phyloP scores from a whole-genome alignment of 2,113 vertebrate genomes.

The Sarotherodon lohbergeri region DNA sequence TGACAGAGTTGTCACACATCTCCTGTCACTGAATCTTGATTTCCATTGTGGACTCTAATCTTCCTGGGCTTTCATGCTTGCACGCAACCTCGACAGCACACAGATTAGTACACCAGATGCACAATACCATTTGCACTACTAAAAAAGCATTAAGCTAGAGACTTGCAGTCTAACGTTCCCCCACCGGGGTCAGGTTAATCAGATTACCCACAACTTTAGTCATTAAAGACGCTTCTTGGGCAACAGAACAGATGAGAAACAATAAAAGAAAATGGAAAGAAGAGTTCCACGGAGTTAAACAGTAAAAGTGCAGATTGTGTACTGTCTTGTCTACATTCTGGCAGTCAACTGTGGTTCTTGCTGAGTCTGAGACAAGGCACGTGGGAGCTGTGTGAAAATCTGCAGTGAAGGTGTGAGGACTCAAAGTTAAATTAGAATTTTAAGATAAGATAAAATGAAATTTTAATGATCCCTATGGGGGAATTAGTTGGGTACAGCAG shows the following conservation, averaged over 20 bases:
- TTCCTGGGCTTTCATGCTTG: background rate
- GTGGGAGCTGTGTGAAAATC: constrained; percentile 40
- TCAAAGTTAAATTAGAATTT: constrained; percentile 31
- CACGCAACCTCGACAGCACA: background rate
- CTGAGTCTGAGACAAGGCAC: constrained; percentile 7
- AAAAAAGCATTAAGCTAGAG: constrained; percentile 9
- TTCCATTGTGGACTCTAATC: constrained; percentile 46
- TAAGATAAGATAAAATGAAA: constrained; percentile 24
- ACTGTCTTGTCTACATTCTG: background rate
- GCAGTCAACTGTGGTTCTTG: background rate
- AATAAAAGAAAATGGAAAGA: background rate
- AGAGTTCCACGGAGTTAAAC: constrained; percentile 1
- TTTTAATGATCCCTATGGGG: constrained; percentile 34
- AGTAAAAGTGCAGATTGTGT: background rate
- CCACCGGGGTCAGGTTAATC: constrained; percentile 19
- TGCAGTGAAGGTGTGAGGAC: constrained; percentile 30
- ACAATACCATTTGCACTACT: constrained; percentile 2
- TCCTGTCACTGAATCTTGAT: constrained; percentile 36
- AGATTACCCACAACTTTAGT: constrained; percentile 11
- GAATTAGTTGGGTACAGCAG: background rate
- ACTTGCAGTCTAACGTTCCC: background rate
- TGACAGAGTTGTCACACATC: constrained; percentile 47
- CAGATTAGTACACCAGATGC: constrained; percentile 30
- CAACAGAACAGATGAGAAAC: background rate
- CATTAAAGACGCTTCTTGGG: background rate